These are phyloP conservation scores for Chaunax sp. DNA, from an alignment of 2,797 vertebrate genomes.

Conservation along the genomic window DNA sequence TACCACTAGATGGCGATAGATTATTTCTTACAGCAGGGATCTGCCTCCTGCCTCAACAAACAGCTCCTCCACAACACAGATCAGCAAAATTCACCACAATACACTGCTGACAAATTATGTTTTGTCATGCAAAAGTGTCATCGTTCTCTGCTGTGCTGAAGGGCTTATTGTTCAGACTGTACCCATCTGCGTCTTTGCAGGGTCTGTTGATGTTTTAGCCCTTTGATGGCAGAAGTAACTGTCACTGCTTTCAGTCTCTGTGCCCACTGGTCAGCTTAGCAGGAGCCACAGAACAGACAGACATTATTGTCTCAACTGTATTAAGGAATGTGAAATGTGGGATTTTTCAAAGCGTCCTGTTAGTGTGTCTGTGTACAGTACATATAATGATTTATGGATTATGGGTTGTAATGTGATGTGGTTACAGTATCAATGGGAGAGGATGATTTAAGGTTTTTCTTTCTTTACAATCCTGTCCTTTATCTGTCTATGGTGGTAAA, in stretches of 20 bases:
- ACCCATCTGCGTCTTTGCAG: constrained; percentile 54
- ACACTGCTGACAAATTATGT: constrained; percentile 52
- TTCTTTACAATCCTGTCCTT: constrained; percentile 27
- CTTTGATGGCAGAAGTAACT: constrained; percentile 67
- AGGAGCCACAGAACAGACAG: constrained; percentile 71
- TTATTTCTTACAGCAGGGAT: constrained; percentile 43
- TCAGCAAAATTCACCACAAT: constrained; percentile 33
- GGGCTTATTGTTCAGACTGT: constrained; percentile 54
- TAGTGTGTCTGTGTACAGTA: constrained; percentile 39
- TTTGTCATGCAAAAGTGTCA: constrained; percentile 67
- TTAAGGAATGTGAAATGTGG: constrained; percentile 65
- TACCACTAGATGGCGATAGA: constrained; percentile 73
- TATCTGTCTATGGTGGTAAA: constrained; percentile 32
- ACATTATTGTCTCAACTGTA: constrained; percentile 69
- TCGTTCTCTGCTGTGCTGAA: constrained; percentile 46
- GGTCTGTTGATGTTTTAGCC: constrained; percentile 59
- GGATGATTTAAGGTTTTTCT: constrained; percentile 35
- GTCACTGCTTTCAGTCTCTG: constrained; percentile 54
- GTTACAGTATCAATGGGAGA: constrained; percentile 46
- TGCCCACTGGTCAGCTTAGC: constrained; percentile 66
- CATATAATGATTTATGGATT: constrained; percentile 65
- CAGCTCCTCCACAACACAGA: constrained; percentile 16
- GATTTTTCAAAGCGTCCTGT: constrained; percentile 62
- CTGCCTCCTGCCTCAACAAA: background rate
- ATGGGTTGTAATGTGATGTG: constrained; percentile 55